These are phyloP conservation scores for Pissodes strobi DNA, from an alignment of 1,140 invertebrate genomes.

Conservation along the genomic window DNA sequence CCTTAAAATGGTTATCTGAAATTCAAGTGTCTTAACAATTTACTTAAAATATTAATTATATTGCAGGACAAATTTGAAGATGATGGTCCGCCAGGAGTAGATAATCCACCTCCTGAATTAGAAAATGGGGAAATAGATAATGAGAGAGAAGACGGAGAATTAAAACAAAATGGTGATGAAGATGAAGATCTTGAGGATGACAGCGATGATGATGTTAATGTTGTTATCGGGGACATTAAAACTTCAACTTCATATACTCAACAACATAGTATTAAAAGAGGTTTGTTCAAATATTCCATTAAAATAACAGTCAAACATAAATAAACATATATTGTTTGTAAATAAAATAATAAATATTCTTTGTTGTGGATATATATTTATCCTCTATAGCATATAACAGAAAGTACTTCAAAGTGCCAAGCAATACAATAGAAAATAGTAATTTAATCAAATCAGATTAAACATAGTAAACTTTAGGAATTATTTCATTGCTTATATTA, in stretches of 20 bases:
- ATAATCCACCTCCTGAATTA: constrained; percentile 31
- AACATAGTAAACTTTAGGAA: too few relatives aligned
- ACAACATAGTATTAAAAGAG: constrained; percentile 67
- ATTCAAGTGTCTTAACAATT: background rate
- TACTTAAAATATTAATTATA: constrained; percentile 23
- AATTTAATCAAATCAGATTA: too few relatives aligned
- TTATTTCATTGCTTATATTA: too few relatives aligned
- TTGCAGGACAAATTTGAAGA: constrained; percentile 38
- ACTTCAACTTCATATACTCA: constrained; percentile 66
- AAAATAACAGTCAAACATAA: background rate
- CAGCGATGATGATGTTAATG: constrained; percentile 82
- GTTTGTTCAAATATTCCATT: background rate
- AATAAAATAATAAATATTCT: too few relatives aligned
- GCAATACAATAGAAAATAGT: too few relatives aligned
- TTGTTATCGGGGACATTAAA: constrained; percentile 84
- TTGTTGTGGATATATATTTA: too few relatives aligned
- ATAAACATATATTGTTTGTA: background rate
- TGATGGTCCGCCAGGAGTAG: constrained; percentile 42
- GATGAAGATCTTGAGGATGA: constrained; percentile 76
- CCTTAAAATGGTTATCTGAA: background rate
- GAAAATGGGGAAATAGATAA: constrained; percentile 58
- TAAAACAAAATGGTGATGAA: constrained; percentile 62
- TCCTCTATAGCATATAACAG: too few relatives aligned
- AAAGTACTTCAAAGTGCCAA: too few relatives aligned
- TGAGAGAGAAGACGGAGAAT: constrained; percentile 60